Evolutionary conservation across 2,113 vertebrate genomes (phyloP), one percentile per base, ranked within the genome.

Genomic region (Prionailurus viverrinus): DNA sequence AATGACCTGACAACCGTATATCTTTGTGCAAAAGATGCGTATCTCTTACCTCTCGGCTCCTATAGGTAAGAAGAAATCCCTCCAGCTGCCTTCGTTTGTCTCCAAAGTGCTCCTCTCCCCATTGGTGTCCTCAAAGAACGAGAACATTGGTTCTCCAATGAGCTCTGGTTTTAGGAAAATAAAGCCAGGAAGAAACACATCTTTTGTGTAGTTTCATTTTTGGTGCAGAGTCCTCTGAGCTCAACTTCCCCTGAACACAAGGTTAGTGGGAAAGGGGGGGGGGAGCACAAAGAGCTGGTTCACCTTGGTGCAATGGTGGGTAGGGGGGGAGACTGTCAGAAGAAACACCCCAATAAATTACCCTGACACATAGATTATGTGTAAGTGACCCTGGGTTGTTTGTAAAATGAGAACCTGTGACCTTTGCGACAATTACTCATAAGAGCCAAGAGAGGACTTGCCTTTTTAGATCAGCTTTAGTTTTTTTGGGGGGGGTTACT

Each of bases 141-240:
- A 82, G 25, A 61, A 45, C 29, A 39, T 15, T 5, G 0, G 15
- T 45, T 61, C 27, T 53, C 61, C 9, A 19, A 48, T 14, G 27
- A 36, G 41, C 45, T 90, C 81, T 39, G n/a, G 29, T 66, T 83
- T 90, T 45, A 79, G 36, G 69, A 89, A 76, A 92, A 83, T 1
- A 89, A 89, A 55, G 13, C 8, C 81, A 55, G 14, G 23, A 65
- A 66, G 58, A 45, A 82, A 83, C 41, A 33, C 23, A 27, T 23
- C 33, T 84, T 48, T 41, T 5, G 16, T 65, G 31, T 58, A 27
- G 63, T 45, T 84, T 86, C 66, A 4, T 31, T 63, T 69, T 63
- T 53, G 74, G 12, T 19, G 11, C 0, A 71, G 68, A 79, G 63
- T 55, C 16, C 11, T 61, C 8, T 61, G 58, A 61, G 58, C 58